Base-by-base conservation (phyloP, 2,888 invertebrate genomes). In the Pandemis heparana region DNA sequence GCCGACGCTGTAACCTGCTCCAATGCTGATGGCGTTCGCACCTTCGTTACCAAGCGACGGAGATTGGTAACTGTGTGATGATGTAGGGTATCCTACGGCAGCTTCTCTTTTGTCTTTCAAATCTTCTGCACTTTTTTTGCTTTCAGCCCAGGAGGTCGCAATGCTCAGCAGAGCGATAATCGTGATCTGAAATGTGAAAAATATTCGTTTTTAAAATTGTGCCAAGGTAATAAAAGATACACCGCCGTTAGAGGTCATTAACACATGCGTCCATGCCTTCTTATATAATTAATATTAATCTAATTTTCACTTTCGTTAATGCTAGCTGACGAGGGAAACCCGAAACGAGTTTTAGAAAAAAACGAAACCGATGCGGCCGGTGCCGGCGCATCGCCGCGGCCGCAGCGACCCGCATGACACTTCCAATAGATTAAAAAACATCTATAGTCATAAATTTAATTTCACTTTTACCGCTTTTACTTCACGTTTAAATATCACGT, bases 391-490 rank as follows among this genome's bases (percentile, higher is more conserved):
- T 5, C 43, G 12, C 10, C 43, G 43, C 43, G 43, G 81, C 85
- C 53, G 16, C 53, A 18, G 81, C 85, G 85, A 85, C 92, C 93
- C 94, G 93, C 92, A 93, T 92, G 85, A 79, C 84, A 83, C 81
- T 82, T 72, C 80, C 83, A 85, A 82, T 85, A 90, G 87, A 91
- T 92, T 90, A 89, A 85, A 43, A 56, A 86, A 81, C 88, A 85
- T 85, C 84, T 87, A 88, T 90, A 85, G 89, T 88, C 56, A 73
- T 69, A 73, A 88, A 85, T 88, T 86, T 87, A 88, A 89, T 92
- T 93, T 93, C 93, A 92, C 94, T 93, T 92, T 87, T 88, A 82
- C 86, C 82, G 89, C 91, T 93, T 92, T 93, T 92, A 92, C 93
- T 91, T 88, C 81, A 79, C 77, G 78, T 75, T 77, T 75, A 83